A percentile compares a stretch with the other conserved stretches of the same genome.
Evolutionary conservation across 2,113 vertebrate genomes (phyloP).

Genomic region (Phaethornis superciliosus): DNA sequence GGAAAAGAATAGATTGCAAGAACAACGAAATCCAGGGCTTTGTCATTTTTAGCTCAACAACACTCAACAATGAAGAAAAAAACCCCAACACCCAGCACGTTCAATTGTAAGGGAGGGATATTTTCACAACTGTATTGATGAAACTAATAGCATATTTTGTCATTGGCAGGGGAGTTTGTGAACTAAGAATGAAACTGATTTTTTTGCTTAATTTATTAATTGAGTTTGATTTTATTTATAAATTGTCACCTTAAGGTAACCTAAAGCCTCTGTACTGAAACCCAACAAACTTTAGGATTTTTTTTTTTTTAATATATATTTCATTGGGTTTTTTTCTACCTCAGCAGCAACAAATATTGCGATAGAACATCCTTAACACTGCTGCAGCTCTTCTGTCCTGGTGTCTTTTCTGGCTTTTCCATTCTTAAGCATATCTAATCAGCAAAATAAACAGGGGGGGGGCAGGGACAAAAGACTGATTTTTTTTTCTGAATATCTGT

Average conservation of each 20-base stretch:
- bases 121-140: constrained; percentile 72
- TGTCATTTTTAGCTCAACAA: constrained; percentile 82
- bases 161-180: constrained; percentile 66
- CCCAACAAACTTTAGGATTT: not conserved
- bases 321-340: constrained; percentile 19
- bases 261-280: constrained; percentile 45
- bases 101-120: constrained; percentile 77
- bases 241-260: constrained; percentile 66
- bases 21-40: constrained; percentile 82
- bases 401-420: constrained; percentile 53
- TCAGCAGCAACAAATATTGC: constrained; percentile 49
- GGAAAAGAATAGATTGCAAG: constrained; percentile 81
- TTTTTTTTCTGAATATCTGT: constrained; percentile 36
- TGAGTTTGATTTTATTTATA: constrained; percentile 71
- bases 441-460: constrained; percentile 34
- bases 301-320: not conserved
- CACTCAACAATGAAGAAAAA: constrained; percentile 51
- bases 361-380: not conserved
- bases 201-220: constrained; percentile 60
- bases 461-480: constrained; percentile 37
- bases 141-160: constrained; percentile 73
- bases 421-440: constrained; percentile 69
- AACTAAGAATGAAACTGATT: constrained; percentile 57
- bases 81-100: constrained; percentile 37
- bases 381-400: constrained; percentile 12